Evolutionary conservation across 1,140 invertebrate species (phyloP), one percentile per base, ranked within the genome.

Genomic region (Leptestheria dahalacensis): DNA sequence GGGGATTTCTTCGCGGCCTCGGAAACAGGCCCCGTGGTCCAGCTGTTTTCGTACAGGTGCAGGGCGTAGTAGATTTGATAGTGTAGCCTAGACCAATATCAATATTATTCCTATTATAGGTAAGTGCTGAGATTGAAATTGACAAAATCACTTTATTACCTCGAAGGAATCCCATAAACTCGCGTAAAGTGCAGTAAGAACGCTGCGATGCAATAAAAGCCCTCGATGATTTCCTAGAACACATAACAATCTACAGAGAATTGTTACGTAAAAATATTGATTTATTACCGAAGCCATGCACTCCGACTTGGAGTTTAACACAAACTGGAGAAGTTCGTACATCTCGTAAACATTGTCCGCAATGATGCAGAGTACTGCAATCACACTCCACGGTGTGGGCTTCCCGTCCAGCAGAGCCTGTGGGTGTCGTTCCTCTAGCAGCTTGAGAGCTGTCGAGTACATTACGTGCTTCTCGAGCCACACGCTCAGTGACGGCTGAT

Each of bases 11-110:
- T 54, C 29, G 6, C 11, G 23, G 15, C 52, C 11, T 25, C 15
- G 18, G 6, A 6, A 11, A 49, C 24, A 3, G 25, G 54, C 11
- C 20, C 18, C 2, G 20, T 26, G 11, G 33, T 48, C 56, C 56
- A 58, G 20, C 20, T 15, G 48, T 52, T 58, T 24, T 58, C 57
- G 46, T 9, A 58, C 21, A 58, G 20, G 47, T 58, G 25, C 15
- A 58, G 46, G 11, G 46, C 57, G 25, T 58, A 58, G 1, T n/a
- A 21, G 21, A 58, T 11, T 28, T 49, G 20, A 26, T 58, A 58
- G 29, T 58, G 57, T 24, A 49, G 20, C 12, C 57, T 58, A 21
- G 12, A 49, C 3, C n/a, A 49, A 4, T 12, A 23, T 25, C 18
- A 51, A 48, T 47, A 50, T n/a, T n/a, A n/a, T n/a, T n/a, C n/a